A percentile compares a stretch with the other conserved stretches of the same genome.
Evolutionary conservation across 2,888 invertebrate genomes (phyloP).

Genomic region (Emmelina monodactyla): DNA sequence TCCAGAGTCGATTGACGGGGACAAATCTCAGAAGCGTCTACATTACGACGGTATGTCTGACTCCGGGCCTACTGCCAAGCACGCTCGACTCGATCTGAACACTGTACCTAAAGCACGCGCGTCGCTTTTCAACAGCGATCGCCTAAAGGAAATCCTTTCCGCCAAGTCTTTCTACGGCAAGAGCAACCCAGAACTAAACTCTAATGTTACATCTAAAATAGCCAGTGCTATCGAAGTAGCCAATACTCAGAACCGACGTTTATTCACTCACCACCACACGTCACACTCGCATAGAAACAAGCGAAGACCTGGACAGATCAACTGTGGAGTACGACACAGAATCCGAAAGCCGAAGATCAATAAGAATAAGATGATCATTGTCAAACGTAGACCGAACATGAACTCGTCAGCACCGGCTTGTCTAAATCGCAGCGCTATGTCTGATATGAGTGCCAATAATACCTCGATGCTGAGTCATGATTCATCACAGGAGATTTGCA

Average conservation of each 20-base stretch:
- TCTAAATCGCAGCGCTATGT: slow-evolving; percentile 18
- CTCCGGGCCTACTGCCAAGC: slow-evolving; percentile 35
- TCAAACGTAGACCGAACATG: slow-evolving; percentile 18
- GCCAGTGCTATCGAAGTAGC: slow-evolving; percentile 38
- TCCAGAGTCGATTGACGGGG: slow-evolving; percentile 43
- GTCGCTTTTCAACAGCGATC: slow-evolving; percentile 49
- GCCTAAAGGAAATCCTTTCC: slow-evolving; percentile 55
- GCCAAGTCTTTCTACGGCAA: slow-evolving; percentile 66
- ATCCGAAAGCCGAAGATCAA: slow-evolving; percentile 68
- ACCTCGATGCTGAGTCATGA: slow-evolving; percentile 34
- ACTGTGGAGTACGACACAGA: slow-evolving; percentile 70
- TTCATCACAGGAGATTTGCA: slow-evolving; percentile 41
- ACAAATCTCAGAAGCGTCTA: slow-evolving; percentile 44
- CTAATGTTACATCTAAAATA: slow-evolving; percentile 32
- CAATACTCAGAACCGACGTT: slow-evolving; percentile 24
- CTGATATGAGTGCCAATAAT: slow-evolving; percentile 24
- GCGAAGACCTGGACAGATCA: slow-evolving; percentile 67
- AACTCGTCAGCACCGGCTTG: slow-evolving; percentile 21
- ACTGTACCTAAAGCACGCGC: slow-evolving; percentile 47
- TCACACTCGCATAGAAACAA: slow-evolving; percentile 31
- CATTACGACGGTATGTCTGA: slow-evolving; percentile 41
- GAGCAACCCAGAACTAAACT: slow-evolving; percentile 43
- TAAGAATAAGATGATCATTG: slow-evolving; percentile 25
- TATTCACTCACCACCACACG: slow-evolving; percentile 31
- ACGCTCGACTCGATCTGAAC: slow-evolving; percentile 36